phyloP scores from a whole-genome alignment of 1,140 invertebrate genomes.

The Scaptomyza hsui region DNA sequence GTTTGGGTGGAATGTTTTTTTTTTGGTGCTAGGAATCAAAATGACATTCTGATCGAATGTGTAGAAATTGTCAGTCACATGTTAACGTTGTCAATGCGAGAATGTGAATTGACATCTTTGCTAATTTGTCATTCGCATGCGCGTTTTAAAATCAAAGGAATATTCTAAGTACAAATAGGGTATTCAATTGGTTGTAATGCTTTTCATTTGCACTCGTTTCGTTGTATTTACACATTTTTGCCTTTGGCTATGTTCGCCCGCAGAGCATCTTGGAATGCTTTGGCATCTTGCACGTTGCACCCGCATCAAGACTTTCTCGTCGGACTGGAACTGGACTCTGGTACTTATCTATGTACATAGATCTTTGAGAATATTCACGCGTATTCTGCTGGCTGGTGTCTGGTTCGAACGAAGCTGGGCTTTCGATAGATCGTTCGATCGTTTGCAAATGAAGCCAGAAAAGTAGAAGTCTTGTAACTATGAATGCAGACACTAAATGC shows the following conservation, averaged over 20 bases:
- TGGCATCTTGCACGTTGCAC: slow-evolving; percentile 12
- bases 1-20: neutral
- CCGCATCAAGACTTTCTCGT: slow-evolving; percentile 20
- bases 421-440: slow-evolving; percentile 26
- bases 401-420: slow-evolving; percentile 12
- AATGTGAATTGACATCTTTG: neutral
- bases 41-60: slow-evolving; percentile 4
- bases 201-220: neutral
- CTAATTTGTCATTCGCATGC: slow-evolving; percentile 13
- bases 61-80: slow-evolving; percentile 12
- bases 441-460: slow-evolving; percentile 27
- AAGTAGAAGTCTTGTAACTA: slow-evolving; percentile 37
- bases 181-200: neutral
- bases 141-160: too few species aligned
- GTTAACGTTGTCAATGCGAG: slow-evolving; percentile 5
- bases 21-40: slow-evolving; percentile 1
- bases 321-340: slow-evolving; percentile 1
- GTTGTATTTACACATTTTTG: neutral
- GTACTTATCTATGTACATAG: slow-evolving; percentile 19
- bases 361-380: slow-evolving; percentile 31
- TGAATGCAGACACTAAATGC: slow-evolving; percentile 43
- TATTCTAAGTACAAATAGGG: neutral
- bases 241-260: slow-evolving; percentile 12
- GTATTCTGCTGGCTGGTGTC: slow-evolving; percentile 8
- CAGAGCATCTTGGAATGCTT: slow-evolving; percentile 13